Evolutionary conservation across 2,113 vertebrate species (phyloP), one percentile per base, ranked within the genome.

Genomic region (Vimba vimba): DNA sequence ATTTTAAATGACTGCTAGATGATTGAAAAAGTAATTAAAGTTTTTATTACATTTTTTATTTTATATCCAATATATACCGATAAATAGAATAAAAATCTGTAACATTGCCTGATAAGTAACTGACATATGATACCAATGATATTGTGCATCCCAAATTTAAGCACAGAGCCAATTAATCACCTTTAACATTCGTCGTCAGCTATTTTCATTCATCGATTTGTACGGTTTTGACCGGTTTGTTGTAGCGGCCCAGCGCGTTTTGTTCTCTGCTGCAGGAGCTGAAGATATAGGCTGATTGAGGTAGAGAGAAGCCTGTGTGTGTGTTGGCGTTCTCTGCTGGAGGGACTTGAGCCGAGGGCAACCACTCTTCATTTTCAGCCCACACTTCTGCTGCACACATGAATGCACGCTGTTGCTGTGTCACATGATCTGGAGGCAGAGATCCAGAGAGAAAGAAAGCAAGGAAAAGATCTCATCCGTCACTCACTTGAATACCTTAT

Each of bases 361-460:
- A 69, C 79, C 75, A 80, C 86, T 87, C 86, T 87, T 84, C 83
- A 86, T 83, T 80, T 83, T 74, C 86, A 78, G 66, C 88, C 88
- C 86, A 89, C 86, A 87, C 83, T 87, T 60, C 55, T 74, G 86
- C 86, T 83, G 86, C 83, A 89, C 88, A 88, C 79, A 89, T 75
- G 77, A 87, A 82, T 50, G 47, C 86, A 85, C 33, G 12, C 86
- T 89, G 86, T 89, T 89, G 79, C 88, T 83, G 88, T 89, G 83
- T 89, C 88, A 89, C 86, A 89, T 89, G 86, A 87, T 85, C 52
- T 27, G 74, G 73, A 89, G 79, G 83, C 86, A 85, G 79, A 85
- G 64, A 85, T 81, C 66, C 59, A 43, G 52, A 57, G 23, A 57
- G 84, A 73, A 30, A 59, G 23, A 25, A 85, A 30, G 76, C 43